A percentile compares a stretch with the other conserved stretches of the same genome.
Conservation (phyloP, 1,140 invertebrate genomes). For the Thaumetopoea pityocampa region DNA sequence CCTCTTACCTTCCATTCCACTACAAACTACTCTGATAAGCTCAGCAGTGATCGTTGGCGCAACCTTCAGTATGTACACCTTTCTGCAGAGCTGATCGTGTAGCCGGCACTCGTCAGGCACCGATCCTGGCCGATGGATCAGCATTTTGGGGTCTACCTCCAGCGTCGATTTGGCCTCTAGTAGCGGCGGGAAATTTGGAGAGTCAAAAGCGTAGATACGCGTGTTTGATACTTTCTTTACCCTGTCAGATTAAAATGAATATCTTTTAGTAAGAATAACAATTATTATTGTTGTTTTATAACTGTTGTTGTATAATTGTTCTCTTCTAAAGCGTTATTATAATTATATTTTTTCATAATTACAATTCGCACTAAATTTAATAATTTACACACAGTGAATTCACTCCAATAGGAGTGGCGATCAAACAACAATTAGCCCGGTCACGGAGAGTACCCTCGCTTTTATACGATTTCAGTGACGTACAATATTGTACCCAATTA, state of each 20-base stretch:
- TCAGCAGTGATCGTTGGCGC: constrained; percentile 93
- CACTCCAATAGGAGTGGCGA: too few relatives aligned
- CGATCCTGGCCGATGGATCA: constrained; percentile 45
- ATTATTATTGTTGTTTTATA: neutral
- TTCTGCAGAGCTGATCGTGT: constrained; percentile 84
- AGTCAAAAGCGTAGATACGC: constrained; percentile 93
- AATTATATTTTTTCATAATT: too few relatives aligned
- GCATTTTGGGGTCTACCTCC: constrained; percentile 57
- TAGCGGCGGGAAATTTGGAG: constrained; percentile 90
- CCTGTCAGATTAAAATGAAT: constrained; percentile 38
- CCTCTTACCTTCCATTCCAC: constrained; percentile 59
- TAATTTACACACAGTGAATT: too few relatives aligned
- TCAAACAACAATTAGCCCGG: too few relatives aligned
- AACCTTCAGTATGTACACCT: constrained; percentile 90
- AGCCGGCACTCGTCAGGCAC: constrained; percentile 76
- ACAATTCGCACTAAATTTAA: too few relatives aligned
- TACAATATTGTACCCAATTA: too few relatives aligned
- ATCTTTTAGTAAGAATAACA: neutral
- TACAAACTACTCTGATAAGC: constrained; percentile 78
- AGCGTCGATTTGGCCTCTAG: constrained; percentile 69
- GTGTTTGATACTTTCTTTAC: constrained; percentile 91
- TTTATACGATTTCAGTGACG: too few relatives aligned
- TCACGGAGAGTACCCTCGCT: too few relatives aligned
- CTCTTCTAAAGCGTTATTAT: too few relatives aligned
- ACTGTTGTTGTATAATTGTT: too few relatives aligned